Conservation (phyloP, 2,888 invertebrate genomes). For the Acronicta alni region DNA sequence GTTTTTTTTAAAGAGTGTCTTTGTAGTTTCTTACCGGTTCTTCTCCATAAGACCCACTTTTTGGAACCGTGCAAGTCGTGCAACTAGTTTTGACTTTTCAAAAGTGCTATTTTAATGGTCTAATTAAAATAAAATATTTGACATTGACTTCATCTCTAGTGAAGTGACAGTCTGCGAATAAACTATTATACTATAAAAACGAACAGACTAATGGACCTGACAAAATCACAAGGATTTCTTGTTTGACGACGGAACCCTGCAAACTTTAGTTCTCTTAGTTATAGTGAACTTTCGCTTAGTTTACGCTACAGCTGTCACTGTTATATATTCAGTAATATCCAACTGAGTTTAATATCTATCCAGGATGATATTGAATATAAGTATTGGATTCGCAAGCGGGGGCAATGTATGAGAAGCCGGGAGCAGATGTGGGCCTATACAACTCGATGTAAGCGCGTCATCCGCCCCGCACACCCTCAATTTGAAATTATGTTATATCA, state of each 20-base stretch:
- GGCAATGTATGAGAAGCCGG: slow-evolving; percentile 60
- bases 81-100: too few relatives aligned
- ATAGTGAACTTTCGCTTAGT: slow-evolving; percentile 52
- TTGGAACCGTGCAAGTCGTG: too few relatives aligned
- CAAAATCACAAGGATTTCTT: neutral
- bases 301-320: slow-evolving; percentile 75
- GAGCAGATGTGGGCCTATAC: slow-evolving; percentile 68
- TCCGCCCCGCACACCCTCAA: slow-evolving; percentile 46
- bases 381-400: slow-evolving; percentile 68
- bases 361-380: slow-evolving; percentile 72
- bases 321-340: slow-evolving; percentile 71
- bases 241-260: neutral
- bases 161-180: too few relatives aligned
- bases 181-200: too few relatives aligned
- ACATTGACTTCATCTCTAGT: too few relatives aligned
- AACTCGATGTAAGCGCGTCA: slow-evolving; percentile 37
- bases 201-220: neutral
- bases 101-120: too few relatives aligned
- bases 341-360: slow-evolving; percentile 77
- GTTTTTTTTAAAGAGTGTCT: too few relatives aligned
- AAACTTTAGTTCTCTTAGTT: slow-evolving; percentile 4
- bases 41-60: too few relatives aligned
- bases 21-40: too few relatives aligned
- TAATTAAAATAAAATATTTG: too few relatives aligned
- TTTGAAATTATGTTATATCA: slow-evolving; percentile 55